Evolutionary conservation across 2,797 vertebrate species (phyloP).

Genomic region (Hypotaenidia okinawae): DNA sequence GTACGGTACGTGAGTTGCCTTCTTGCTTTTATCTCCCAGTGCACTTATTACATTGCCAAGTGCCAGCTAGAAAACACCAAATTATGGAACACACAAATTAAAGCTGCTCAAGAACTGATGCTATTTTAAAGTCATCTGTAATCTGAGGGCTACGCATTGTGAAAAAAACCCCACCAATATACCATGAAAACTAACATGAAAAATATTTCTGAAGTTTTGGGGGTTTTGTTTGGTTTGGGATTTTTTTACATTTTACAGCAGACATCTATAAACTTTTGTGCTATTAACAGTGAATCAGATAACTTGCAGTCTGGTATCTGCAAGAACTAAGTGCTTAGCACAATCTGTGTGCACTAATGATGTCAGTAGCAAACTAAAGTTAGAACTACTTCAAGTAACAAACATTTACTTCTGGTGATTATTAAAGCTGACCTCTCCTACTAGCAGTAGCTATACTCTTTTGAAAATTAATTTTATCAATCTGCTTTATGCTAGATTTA

Average conservation of each 20-base stretch:
- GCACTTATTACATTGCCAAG: conserved; percentile 98
- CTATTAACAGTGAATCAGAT: not conserved
- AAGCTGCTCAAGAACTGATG: not conserved
- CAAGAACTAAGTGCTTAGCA: not conserved
- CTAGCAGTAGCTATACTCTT: not conserved
- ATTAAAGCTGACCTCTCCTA: not conserved
- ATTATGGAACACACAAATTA: not conserved
- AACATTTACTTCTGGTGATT: not conserved
- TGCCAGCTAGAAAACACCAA: conserved; percentile 84
- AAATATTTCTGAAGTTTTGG: not conserved
- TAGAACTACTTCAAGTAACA: not conserved
- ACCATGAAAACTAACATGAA: not conserved
- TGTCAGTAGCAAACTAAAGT: not conserved
- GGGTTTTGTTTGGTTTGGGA: too few species aligned
- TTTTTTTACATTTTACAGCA: not conserved
- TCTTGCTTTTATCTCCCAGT: conserved; percentile 95
- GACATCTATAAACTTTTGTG: not conserved
- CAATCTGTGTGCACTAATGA: not conserved
- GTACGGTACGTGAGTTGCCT: conserved; percentile 93
- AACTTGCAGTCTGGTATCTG: not conserved
- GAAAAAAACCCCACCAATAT: not conserved
- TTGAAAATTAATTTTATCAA: not conserved
- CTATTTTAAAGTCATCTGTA: not conserved
- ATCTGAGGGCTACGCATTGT: not conserved
- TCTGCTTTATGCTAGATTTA: not conserved